Conservation (phyloP, 1,140 invertebrate genomes). For the Liolophura sinensis region DNA sequence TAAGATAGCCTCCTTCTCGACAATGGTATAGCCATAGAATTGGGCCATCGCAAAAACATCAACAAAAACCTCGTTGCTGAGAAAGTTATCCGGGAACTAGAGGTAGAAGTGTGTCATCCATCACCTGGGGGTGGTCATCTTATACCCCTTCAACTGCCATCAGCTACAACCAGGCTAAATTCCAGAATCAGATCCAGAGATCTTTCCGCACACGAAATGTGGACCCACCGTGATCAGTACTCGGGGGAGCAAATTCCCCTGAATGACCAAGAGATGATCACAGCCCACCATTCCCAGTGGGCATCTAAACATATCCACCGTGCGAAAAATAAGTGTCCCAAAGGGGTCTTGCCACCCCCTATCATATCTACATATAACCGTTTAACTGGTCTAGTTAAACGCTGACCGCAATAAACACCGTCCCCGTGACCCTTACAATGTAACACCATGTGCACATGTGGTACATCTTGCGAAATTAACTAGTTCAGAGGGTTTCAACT, state of each 20-base stretch:
- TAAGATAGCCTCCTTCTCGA: slow-evolving; percentile 14
- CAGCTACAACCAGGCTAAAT: slow-evolving; percentile 15
- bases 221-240: slow-evolving; percentile 20
- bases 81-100: slow-evolving; percentile 18
- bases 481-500: no score
- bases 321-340: slow-evolving; percentile 17
- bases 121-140: slow-evolving; percentile 4
- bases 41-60: slow-evolving; percentile 24
- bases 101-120: slow-evolving; percentile 8
- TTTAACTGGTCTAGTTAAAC: no score
- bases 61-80: slow-evolving; percentile 31
- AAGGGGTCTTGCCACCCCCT: neutral
- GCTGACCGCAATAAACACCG: no score
- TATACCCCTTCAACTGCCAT: neutral
- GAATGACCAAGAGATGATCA: slow-evolving; percentile 9
- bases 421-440: no score
- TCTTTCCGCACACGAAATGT: slow-evolving; percentile 18
- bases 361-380: no score
- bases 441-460: no score
- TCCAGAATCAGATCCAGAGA: slow-evolving; percentile 8
- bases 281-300: neutral
- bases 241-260: slow-evolving; percentile 11
- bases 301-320: slow-evolving; percentile 12
- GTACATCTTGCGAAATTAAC: no score
- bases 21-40: slow-evolving; percentile 15